Percentiles rank a stretch among this genome's conserved stretches.
Conservation (phyloP, 35 echinoderm and acorn worm genomes). For the Acanthaster planci region DNA sequence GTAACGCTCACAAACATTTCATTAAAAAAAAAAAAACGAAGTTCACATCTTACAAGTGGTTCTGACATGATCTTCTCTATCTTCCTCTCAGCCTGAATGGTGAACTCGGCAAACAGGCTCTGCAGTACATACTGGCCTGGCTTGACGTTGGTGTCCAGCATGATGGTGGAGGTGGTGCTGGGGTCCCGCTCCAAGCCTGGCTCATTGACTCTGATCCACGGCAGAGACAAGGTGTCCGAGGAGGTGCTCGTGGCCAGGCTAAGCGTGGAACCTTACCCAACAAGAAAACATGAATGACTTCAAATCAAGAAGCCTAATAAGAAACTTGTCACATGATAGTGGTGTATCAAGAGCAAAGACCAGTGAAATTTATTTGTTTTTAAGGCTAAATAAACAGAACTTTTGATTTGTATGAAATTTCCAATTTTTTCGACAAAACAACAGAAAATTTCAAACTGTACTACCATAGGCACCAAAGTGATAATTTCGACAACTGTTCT, state of each 20-base stretch:
- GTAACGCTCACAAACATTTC: no score
- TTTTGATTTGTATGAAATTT: no score
- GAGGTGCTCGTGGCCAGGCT: conserved; percentile 76
- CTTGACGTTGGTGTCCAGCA: conserved; percentile 94
- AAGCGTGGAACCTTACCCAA: conserved; percentile 70
- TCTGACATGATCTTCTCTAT: conserved; percentile 99
- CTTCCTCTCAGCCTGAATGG: conserved; percentile 93
- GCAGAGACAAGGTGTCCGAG: conserved; percentile 66
- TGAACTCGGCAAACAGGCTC: conserved; percentile 98
- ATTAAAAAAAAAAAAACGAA: neutral
- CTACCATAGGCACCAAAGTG: no score
- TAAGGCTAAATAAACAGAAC: no score
- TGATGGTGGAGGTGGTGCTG: conserved; percentile 73
- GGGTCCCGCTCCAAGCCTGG: conserved; percentile 46
- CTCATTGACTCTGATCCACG: conserved; percentile 59
- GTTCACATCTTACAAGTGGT: conserved; percentile 60
- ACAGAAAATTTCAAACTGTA: no score
- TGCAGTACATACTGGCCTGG: conserved; percentile 98
- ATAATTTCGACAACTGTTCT: no score
- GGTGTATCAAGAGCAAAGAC: no score
- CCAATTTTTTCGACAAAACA: no score
- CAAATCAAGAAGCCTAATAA: neutral
- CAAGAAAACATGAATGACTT: neutral
- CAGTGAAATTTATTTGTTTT: no score
- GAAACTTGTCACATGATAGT: neutral